phyloP scores from a whole-genome alignment of 2,113 vertebrate species.

The Stigmatopora nigra region DNA sequence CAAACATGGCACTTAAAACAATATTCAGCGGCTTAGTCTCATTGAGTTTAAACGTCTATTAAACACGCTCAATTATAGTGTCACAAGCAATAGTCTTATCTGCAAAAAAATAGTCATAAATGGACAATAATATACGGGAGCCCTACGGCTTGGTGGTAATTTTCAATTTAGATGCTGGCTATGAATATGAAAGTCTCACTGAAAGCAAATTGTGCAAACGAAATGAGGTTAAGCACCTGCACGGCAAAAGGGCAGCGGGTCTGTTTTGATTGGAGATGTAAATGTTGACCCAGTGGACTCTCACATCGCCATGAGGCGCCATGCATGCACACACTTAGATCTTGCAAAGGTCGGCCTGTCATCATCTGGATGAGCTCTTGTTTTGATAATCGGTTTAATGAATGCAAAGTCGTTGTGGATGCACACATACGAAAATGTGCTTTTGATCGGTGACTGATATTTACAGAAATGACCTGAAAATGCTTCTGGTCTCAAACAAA shows the following conservation, averaged over 20 bases:
- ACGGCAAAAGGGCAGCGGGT: conserved; percentile 37
- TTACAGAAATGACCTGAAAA: neutral
- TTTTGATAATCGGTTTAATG: conserved; percentile 38
- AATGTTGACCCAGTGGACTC: conserved; percentile 40
- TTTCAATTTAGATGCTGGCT: conserved; percentile 64
- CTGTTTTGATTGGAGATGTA: conserved; percentile 46
- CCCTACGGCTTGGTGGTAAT: conserved; percentile 56
- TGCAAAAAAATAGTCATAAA: conserved; percentile 58
- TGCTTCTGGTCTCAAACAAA: neutral
- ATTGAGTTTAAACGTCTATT: conserved; percentile 64
- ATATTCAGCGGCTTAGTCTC: conserved; percentile 50
- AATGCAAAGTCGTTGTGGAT: conserved; percentile 33
- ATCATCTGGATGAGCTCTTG: conserved; percentile 29
- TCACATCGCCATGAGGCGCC: conserved; percentile 20
- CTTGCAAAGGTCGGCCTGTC: conserved; percentile 50
- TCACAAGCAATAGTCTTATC: conserved; percentile 73
- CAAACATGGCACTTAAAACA: conserved; percentile 53
- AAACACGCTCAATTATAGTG: conserved; percentile 68
- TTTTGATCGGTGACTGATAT: neutral
- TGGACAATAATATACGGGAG: conserved; percentile 56
- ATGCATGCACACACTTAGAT: conserved; percentile 2
- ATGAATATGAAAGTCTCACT: conserved; percentile 38
- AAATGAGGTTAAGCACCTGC: conserved; percentile 46
- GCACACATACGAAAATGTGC: neutral
- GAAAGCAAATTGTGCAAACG: conserved; percentile 24